A percentile compares a stretch with the other conserved stretches of the same genome.
Evolutionary conservation across 2,888 invertebrate species (phyloP).

Genomic region (Cacoxenus indagator): DNA sequence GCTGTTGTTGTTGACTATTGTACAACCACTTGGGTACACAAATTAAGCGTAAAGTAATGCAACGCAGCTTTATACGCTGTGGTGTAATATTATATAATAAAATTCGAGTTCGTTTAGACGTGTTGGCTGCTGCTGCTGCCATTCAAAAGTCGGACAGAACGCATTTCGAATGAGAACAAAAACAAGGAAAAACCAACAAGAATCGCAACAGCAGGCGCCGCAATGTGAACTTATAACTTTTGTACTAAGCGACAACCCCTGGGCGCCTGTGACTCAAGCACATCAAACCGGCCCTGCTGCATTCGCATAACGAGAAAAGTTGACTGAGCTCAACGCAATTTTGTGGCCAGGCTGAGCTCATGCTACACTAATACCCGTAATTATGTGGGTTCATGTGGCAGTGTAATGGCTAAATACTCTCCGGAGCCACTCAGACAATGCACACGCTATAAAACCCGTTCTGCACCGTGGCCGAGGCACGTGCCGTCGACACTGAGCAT

Average conservation of each 20-base stretch:
- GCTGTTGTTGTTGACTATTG: background rate
- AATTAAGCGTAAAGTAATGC: conserved; percentile 16
- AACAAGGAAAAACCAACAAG: background rate
- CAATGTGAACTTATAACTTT: background rate
- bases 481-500: background rate
- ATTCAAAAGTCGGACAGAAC: too few relatives aligned
- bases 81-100: too few relatives aligned
- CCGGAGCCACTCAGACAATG: background rate
- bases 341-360: background rate
- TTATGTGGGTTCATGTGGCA: background rate
- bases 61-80: background rate
- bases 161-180: background rate
- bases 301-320: background rate
- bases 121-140: too few relatives aligned
- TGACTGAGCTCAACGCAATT: background rate
- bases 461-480: too few relatives aligned
- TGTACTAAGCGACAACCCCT: too few relatives aligned
- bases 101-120: too few relatives aligned
- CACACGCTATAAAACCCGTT: background rate
- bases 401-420: background rate
- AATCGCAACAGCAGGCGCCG: background rate
- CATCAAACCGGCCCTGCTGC: background rate
- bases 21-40: conserved; percentile 13
- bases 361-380: background rate
- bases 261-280: background rate